Evolutionary conservation across 2,113 vertebrate species (phyloP), one percentile per base, ranked within the genome.

Genomic region (Origma solitaria): DNA sequence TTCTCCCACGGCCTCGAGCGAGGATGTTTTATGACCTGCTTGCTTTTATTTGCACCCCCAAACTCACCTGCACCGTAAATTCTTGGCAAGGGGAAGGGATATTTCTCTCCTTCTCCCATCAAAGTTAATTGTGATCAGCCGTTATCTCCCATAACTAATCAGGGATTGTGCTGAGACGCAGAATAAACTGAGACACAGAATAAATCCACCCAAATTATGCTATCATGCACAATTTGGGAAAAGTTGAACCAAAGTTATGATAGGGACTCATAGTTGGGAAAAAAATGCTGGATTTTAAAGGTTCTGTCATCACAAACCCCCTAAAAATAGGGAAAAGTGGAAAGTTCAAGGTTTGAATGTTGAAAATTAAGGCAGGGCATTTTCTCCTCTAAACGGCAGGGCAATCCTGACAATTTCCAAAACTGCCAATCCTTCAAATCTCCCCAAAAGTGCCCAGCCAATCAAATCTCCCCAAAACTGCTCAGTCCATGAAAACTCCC

Each of bases 131-230:
- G 96, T 96, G 62, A 33, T 94, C 45, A 60, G 85, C 94, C 35
- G 17, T 95, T 95, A 92, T 94, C 87, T 44, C 76, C 96, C 96
- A 81, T 95, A 96, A 98, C 98, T 97, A 97, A 98, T 96, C 97
- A 98, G 91, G 65, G 92, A 31, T 64, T 49, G 90, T 65, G 87
- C 95, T 65, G 86, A 94, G 94, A 94, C 75, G 70, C 61, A 62
- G 95, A 88, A 97, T 88, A 95, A 96, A 97, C 95, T 65, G 86
- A 94, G 94, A 94, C 75, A 68, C 61, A 62, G 95, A 88, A 97
- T 88, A 95, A 96, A 97, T 97, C 93, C 72, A 73, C 90, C 91
- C 84, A 95, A 97, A 96, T 97, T 93, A 97, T 96, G 95, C 86
- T 95, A 97, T 97, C 7, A 25, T 96, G 89, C 37, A 87, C 90